These are phyloP conservation scores for Temnothorax longispinosus DNA, from an alignment of 1,140 invertebrate species.

Conservation along the genomic window DNA sequence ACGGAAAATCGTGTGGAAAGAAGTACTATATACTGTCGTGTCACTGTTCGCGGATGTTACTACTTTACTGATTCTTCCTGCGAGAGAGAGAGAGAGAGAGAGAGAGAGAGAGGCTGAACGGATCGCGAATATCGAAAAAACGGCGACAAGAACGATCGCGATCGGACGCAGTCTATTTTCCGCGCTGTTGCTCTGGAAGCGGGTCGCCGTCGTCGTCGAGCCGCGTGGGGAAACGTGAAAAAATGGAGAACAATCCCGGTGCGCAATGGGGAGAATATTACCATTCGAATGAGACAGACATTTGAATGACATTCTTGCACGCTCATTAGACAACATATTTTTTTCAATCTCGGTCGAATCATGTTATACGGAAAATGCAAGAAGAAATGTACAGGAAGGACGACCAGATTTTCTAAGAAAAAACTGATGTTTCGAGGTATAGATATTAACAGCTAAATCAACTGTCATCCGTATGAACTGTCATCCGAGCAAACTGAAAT, in stretches of 20 bases:
- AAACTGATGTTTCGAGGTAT: background rate
- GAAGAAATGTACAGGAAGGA: background rate
- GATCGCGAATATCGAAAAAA: constrained; percentile 41
- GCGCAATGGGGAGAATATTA: constrained; percentile 7
- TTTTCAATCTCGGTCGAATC: background rate
- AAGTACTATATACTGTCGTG: constrained; percentile 1
- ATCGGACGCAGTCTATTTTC: constrained; percentile 58
- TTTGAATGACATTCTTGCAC: constrained; percentile 14
- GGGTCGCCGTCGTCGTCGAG: background rate
- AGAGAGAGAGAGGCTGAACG: background rate
- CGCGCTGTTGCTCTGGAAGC: constrained; percentile 55
- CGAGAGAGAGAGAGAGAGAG: background rate
- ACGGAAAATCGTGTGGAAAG: constrained; percentile 14
- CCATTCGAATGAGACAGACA: constrained; percentile 4
- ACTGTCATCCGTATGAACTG: background rate
- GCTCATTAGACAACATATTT: constrained; percentile 33
- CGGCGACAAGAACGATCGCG: constrained; percentile 23
- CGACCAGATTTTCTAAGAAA: background rate
- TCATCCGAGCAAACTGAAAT: background rate
- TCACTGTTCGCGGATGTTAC: background rate
- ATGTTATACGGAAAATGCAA: background rate
- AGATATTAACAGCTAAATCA: constrained; percentile 20
- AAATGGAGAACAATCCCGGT: constrained; percentile 3
- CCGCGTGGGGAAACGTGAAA: constrained; percentile 1
- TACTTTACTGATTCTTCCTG: constrained; percentile 14